These are phyloP conservation scores for Albula goreensis DNA, from an alignment of 2,113 vertebrate genomes.

Conservation along the genomic window DNA sequence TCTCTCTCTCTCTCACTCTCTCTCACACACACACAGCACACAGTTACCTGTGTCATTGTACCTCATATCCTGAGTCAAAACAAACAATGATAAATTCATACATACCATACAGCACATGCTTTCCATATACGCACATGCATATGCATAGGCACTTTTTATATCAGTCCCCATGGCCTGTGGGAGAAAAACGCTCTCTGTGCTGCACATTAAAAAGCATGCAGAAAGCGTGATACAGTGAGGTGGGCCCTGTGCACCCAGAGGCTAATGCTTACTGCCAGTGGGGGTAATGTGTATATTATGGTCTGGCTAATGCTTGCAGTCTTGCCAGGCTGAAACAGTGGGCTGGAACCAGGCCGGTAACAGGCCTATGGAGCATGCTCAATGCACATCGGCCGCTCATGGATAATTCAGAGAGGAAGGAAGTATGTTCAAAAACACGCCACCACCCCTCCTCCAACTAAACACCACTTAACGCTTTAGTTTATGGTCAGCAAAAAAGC, in stretches of 20 bases:
- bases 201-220: not conserved
- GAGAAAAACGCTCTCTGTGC: not conserved
- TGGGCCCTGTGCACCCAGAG: not conserved
- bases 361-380: not conserved
- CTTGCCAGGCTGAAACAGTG: not conserved
- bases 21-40: not conserved
- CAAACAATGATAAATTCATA: too few species aligned
- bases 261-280: not conserved
- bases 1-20: too few species aligned
- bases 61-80: too few species aligned
- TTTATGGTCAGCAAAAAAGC: too few species aligned
- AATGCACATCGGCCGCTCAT: not conserved
- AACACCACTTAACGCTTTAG: too few species aligned
- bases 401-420: not conserved
- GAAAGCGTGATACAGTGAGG: too few species aligned
- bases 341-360: not conserved
- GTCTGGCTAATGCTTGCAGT: not conserved
- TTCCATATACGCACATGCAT: too few species aligned
- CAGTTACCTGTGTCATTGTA: too few species aligned
- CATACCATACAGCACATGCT: too few species aligned
- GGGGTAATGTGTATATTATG: not conserved
- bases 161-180: too few species aligned
- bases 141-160: too few species aligned
- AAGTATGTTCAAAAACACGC: not conserved
- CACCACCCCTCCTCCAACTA: too few species aligned